phyloP scores from a whole-genome alignment of 2,797 vertebrate genomes.

The Hyperoplus lanceolatus region DNA sequence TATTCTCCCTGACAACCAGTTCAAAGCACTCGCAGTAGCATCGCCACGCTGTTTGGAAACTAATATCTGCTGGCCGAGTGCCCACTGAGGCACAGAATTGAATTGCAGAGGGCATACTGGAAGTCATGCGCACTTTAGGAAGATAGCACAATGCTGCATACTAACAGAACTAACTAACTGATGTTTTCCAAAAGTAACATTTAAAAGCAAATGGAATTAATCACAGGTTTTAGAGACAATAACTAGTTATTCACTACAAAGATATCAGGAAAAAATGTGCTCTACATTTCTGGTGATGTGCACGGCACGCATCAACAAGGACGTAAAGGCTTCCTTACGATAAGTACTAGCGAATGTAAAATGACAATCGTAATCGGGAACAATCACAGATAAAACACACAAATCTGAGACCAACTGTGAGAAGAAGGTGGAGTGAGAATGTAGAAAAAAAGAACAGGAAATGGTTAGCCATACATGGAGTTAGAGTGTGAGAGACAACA shows the following conservation, averaged over 20 bases:
- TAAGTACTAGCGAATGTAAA: not conserved
- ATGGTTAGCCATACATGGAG: conserved; percentile 56
- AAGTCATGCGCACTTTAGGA: conserved; percentile 1
- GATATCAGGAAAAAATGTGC: not conserved
- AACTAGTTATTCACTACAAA: not conserved
- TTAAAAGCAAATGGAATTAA: not conserved
- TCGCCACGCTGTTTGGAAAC: conserved; percentile 17
- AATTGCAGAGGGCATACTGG: conserved; percentile 15
- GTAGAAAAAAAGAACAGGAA: conserved; percentile 50
- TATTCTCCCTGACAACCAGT: conserved; percentile 36
- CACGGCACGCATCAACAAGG: not conserved
- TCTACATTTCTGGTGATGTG: not conserved
- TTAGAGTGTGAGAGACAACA: conserved; percentile 45
- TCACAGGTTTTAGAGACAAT: not conserved
- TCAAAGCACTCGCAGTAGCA: conserved; percentile 33
- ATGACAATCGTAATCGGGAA: not conserved
- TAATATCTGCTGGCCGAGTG: conserved; percentile 19
- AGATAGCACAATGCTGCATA: not conserved
- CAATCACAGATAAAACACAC: conserved; percentile 21
- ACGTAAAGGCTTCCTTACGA: not conserved
- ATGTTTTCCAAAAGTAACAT: not conserved
- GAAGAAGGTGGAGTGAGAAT: conserved; percentile 32
- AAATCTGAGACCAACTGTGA: conserved; percentile 14
- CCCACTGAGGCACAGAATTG: conserved; percentile 7
- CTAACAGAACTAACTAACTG: not conserved